Conservation (phyloP, 2,888 invertebrate genomes). For the Drosophila suboccidentalis region DNA sequence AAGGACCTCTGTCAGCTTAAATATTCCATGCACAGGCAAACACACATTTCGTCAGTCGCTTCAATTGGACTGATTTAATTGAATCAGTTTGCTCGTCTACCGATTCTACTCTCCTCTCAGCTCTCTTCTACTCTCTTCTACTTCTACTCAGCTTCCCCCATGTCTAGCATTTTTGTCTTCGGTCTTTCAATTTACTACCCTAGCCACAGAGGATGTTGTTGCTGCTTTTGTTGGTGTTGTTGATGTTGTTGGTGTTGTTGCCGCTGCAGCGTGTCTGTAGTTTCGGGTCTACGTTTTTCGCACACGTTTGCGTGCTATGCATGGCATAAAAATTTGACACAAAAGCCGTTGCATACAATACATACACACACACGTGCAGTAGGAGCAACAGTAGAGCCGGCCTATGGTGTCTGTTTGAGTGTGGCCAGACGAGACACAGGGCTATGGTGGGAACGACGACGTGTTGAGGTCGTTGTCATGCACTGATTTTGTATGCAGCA, state of each 20-base stretch:
- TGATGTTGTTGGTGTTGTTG: constrained; percentile 27
- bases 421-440: constrained; percentile 34
- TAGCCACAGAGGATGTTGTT: constrained; percentile 33
- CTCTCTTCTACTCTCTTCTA: background rate
- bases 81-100: constrained; percentile 82
- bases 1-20: constrained; percentile 54
- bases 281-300: constrained; percentile 69
- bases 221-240: constrained; percentile 17
- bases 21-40: constrained; percentile 79
- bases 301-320: constrained; percentile 79
- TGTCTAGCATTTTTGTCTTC: constrained; percentile 62
- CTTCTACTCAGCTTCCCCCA: background rate
- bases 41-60: constrained; percentile 76
- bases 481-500: constrained; percentile 73
- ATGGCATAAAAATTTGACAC: constrained; percentile 80
- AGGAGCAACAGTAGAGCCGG: constrained; percentile 2
- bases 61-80: constrained; percentile 85
- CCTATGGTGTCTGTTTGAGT: constrained; percentile 36
- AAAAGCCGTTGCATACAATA: constrained; percentile 75
- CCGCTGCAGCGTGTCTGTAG: constrained; percentile 59
- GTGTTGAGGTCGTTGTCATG: constrained; percentile 68
- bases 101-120: constrained; percentile 4
- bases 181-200: constrained; percentile 75
- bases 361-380: constrained; percentile 11
- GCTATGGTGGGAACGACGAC: constrained; percentile 30